Evolutionary conservation across 2,797 vertebrate species (phyloP), one percentile per base, ranked within the genome.

Genomic region (Mus caroli): DNA sequence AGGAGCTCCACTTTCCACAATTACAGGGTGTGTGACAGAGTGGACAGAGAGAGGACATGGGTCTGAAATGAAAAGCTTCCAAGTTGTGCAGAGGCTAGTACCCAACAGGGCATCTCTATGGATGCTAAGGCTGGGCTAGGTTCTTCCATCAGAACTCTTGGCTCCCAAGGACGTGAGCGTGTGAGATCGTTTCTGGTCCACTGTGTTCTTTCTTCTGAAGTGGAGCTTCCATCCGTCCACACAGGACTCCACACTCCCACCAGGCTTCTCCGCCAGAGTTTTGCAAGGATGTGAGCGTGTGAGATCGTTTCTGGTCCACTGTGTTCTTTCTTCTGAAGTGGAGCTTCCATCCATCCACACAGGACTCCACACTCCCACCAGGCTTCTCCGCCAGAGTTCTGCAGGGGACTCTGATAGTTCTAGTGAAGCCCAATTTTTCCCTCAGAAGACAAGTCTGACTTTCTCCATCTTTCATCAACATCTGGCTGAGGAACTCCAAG

Each of bases 401-500:
- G 31, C 73, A 43, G 4, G 8, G 8, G 13, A 80, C 64, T 76
- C 54, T 46, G 40, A 56, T 11, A 34, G 56, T 12, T 64, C 76
- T 24, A 67, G 6, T 24, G 40, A 67, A 40, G 20, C 26, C 4
- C 6, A 6, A 46, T 54, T 60, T 75, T 52, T 94, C 94, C n/a
- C 60, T 89, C 60, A 62, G 15, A 85, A 71, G 22, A 31, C 56
- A 82, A 12, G 14, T 69, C 22, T 88, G 10, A 26, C 8, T 77
- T 89, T 69, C 17, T 71, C 58, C 69, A 2, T 26, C 28, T n/a
- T 31, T 69, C 9, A 79, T 20, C 46, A 99, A 97, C 69, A 28
- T 98, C 96, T 99, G 99, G 88, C 98, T 98, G 60, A 99, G 98
- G 76, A 98, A 98, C 93, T 97, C 98, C 0, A 97, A 96, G 31